Base-by-base conservation (phyloP, 1,140 invertebrate genomes). In the Portunus trituberculatus region DNA sequence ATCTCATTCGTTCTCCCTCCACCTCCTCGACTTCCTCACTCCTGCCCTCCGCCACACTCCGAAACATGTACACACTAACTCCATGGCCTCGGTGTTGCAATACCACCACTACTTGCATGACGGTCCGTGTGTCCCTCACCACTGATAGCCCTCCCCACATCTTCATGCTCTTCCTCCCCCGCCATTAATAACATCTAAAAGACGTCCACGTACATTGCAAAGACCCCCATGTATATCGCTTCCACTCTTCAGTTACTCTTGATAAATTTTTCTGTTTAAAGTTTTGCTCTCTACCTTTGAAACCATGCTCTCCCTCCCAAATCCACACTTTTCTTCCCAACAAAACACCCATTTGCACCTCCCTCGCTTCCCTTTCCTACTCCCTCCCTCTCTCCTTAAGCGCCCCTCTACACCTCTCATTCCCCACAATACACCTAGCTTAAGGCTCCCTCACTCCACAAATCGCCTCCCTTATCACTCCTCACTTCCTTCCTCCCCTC, bases 301-400 rank as follows among this genome's bases (percentile, higher is more conserved):
- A 76, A 20, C 67, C 67, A n/a, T 8, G 67, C n/a, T n/a, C 67
- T 76, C 67, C 12, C 16, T 20, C 67, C 67, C 67, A 76, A 7
- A 76, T 20, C 67, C 67, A 76, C 67, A 76, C n/a, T 76, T 76
- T 76, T 76, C 67, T 76, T 76, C 20, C 25, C 67, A n/a, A 76
- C 67, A 76, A 76, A 76, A 76, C 67, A 76, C 67, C 67, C 67
- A 76, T 76, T 76, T 76, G 67, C 67, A n/a, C 67, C 67, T 7
- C 67, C 67, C 67, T n/a, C 67, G 6, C 20, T 10, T 59, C 52
- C 52, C 52, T 20, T 59, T 59, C 52, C 20, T 16, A 2, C 12
- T 20, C 52, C 52, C 52, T 59, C 20, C 1, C 8, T 20, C 52
- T 59, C 67, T 76, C 67, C 67, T 20, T 76, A 59, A 59, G 16